Evolutionary conservation across 30 jellyfish, hydroid and myxozoan genomes (phyloP), one percentile per base, ranked within the genome.

Genomic region (Rhopilema esculentum): DNA sequence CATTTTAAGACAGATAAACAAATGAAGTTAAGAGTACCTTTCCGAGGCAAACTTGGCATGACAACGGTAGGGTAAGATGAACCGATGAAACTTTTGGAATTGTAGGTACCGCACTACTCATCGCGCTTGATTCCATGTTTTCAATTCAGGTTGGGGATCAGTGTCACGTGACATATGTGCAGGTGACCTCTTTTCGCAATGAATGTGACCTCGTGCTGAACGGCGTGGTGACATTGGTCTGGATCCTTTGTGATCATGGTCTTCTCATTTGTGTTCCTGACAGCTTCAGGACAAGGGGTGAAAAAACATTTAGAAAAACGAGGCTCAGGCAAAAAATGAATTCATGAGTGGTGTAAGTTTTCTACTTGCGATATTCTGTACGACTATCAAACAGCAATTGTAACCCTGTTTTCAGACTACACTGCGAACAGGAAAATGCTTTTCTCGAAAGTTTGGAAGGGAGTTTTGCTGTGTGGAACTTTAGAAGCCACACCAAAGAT

Each of bases 41-140:
- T 66, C 98, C 98, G 24, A 94, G 94, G 80, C 98, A 94, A 62
- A 94, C 91, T 85, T 94, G 98, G 75, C 98, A 94, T 15, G 97
- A 76, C 16, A 94, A 83, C 66, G 98, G 97, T 48, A 94, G 87
- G 8, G 98, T 94, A 19, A 94, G 94, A 49, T 79, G 96, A 16
- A 94, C 90, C 22, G 98, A 94, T 0, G 98, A 83, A 9, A 82
- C 91, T 24, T 82, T 66, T 15, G 88, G 69, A 27, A 88, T 65
- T 67, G 77, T 52, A 20, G 85, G 1, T 8, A 66, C 76, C 24
- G 83, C 22, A 20, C 84, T 66, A 0, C 49, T 23, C 65, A 66
- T 24, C 23, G 85, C 75, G 52, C 82, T 83, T 23, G 92, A 31
- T 7, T 81, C 91, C 91, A 81, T 81, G 76, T 76, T 61, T 76